Evolutionary conservation across 2,888 invertebrate species (phyloP).

Genomic region (Chloromyia formosa): DNA sequence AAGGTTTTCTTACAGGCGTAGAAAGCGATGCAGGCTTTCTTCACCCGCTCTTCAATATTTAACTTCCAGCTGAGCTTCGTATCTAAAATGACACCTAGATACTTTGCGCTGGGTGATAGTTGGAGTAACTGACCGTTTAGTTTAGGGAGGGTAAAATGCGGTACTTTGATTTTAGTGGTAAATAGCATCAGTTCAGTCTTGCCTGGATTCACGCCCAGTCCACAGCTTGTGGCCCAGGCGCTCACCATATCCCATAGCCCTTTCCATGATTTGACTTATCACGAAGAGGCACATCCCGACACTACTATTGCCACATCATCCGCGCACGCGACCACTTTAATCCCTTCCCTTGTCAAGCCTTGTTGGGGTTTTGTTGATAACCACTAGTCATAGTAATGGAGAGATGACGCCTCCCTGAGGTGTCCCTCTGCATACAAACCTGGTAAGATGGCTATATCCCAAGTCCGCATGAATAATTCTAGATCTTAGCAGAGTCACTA

Average conservation of each 20-base stretch:
- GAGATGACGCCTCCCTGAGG: not conserved
- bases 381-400: not conserved
- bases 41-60: no score
- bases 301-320: no score
- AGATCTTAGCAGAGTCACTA: not conserved
- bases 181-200: not conserved
- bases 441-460: not conserved
- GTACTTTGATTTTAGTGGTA: not conserved
- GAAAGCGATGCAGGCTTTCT: no score
- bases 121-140: not conserved
- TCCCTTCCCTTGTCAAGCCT: no score
- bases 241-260: not conserved
- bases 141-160: not conserved
- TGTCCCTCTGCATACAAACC: not conserved
- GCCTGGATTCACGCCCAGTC: not conserved
- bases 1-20: not conserved
- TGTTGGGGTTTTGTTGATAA: not conserved
- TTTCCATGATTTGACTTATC: not conserved
- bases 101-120: not conserved
- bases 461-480: not conserved
- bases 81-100: no score
- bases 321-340: no score
- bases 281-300: no score
- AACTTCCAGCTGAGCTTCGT: no score
- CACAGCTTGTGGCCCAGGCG: not conserved